Evolutionary conservation across 1,140 invertebrate species (phyloP).

Genomic region (Panagrolaimus sp.): DNA sequence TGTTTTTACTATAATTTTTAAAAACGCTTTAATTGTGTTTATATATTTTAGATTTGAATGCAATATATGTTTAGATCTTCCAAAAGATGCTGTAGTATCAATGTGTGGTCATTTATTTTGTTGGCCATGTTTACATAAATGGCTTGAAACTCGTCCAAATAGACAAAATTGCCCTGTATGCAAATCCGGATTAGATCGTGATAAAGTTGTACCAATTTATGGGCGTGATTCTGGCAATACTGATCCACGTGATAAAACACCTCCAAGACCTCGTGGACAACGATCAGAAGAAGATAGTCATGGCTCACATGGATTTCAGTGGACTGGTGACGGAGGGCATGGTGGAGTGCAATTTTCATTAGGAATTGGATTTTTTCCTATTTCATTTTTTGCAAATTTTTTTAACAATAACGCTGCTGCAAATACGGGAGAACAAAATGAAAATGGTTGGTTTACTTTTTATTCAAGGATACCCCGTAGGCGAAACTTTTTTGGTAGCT

Average conservation of each 20-base stretch:
- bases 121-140: slow-evolving; percentile 97
- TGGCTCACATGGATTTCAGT: slow-evolving; percentile 48
- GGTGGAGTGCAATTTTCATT: slow-evolving; percentile 95
- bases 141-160: slow-evolving; percentile 87
- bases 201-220: slow-evolving; percentile 86
- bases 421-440: slow-evolving; percentile 36
- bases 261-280: slow-evolving; percentile 78
- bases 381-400: slow-evolving; percentile 93
- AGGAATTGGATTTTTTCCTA: slow-evolving; percentile 97
- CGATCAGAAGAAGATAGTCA: slow-evolving; percentile 63
- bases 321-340: slow-evolving; percentile 73
- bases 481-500: no score
- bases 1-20: no score
- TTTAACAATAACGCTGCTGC: slow-evolving; percentile 81
- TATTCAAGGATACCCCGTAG: no score
- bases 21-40: background rate
- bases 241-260: slow-evolving; percentile 49
- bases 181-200: slow-evolving; percentile 69
- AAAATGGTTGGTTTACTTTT: slow-evolving; percentile 36
- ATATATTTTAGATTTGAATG: slow-evolving; percentile 63
- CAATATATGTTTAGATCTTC: slow-evolving; percentile 77
- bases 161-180: slow-evolving; percentile 96
- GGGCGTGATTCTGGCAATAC: slow-evolving; percentile 68
- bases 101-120: slow-evolving; percentile 98
- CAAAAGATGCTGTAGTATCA: slow-evolving; percentile 94